A percentile compares a stretch with the other conserved stretches of the same genome.
Conservation (phyloP, 2,797 vertebrate genomes). For the Sebastolobus alascanus region DNA sequence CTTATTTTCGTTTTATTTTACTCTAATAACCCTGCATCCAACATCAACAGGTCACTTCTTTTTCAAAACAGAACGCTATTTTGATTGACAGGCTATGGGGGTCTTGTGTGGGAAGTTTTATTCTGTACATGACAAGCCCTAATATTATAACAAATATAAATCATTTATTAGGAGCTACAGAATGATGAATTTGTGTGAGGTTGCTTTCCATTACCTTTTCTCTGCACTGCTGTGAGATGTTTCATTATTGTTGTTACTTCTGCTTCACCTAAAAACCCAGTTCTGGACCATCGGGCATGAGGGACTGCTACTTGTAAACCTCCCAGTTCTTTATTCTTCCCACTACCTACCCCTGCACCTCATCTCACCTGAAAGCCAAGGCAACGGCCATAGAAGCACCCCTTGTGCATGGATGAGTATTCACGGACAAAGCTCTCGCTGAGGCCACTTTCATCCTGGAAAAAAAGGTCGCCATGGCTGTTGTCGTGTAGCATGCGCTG, state of each 20-base stretch:
- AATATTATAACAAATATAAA: background rate
- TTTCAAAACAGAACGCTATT: background rate
- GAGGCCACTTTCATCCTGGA: slow-evolving; percentile 88
- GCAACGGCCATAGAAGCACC: slow-evolving; percentile 95
- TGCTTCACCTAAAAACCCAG: background rate
- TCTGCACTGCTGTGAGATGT: background rate
- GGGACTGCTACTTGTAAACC: background rate
- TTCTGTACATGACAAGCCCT: background rate
- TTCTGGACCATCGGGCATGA: background rate
- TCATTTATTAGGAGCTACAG: background rate
- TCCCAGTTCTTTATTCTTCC: background rate
- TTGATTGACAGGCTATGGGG: background rate
- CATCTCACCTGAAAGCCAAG: slow-evolving; percentile 93
- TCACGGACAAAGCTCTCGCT: slow-evolving; percentile 90
- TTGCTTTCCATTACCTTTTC: background rate
- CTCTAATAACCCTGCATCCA: background rate
- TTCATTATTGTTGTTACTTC: background rate
- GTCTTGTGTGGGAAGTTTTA: background rate
- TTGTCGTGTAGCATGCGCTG: slow-evolving; percentile 91
- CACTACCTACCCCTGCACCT: background rate
- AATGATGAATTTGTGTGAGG: too few species aligned
- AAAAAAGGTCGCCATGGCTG: slow-evolving; percentile 90
- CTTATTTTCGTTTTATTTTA: background rate
- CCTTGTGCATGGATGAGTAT: slow-evolving; percentile 92
- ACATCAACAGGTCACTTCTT: background rate